Base-by-base conservation (phyloP, 2,888 invertebrate species). In the Torymus aiolomorphi region DNA sequence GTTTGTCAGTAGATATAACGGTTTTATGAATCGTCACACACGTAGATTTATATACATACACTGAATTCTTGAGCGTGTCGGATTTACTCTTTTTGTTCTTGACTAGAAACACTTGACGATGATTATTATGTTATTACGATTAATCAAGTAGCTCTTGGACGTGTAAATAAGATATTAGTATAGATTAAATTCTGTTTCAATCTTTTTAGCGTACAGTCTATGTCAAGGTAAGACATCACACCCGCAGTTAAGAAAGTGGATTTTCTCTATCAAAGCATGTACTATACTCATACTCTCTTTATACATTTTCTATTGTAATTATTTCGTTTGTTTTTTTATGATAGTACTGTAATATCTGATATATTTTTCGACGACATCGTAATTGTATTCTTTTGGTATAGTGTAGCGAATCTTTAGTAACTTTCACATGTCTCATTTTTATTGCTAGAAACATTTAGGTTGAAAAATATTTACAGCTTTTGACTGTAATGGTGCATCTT, bases 191-290 rank as follows among this genome's bases (percentile, higher is more conserved):
- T 86, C 83, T 89, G 83, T 90, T 90, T 89, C 86, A 85, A 87
- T 88, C 85, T 88, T 90, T 90, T 88, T 90, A 90, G 90, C 90
- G 73, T 90, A 90, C 90, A 90, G 90, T 90, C 88, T 90, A 83
- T 90, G 90, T 84, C 90, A 90, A 90, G 90, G 90, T 90, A 90
- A 90, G 90, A 88, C 83, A 78, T 78, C 71, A 81, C 51, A 81
- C 51, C n/a, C 66, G 67, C 75, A 75, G 71, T 81, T 78, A 76
- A 75, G 12, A 71, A 75, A 76, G 20, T 56, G 49, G 24, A 62
- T 62, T 71, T 24, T 59, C 16, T 63, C 42, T 66, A 56, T 54
- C 59, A 61, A 79, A 80, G 80, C 80, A 80, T 80, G 80, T 57
- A 70, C 42, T 42, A 42, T 42, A 42, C 42, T 42, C 8, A 42